Percentiles rank a stretch among this genome's conserved stretches.
phyloP scores from a whole-genome alignment of 2,113 vertebrate genomes.

The Cettia cetti region DNA sequence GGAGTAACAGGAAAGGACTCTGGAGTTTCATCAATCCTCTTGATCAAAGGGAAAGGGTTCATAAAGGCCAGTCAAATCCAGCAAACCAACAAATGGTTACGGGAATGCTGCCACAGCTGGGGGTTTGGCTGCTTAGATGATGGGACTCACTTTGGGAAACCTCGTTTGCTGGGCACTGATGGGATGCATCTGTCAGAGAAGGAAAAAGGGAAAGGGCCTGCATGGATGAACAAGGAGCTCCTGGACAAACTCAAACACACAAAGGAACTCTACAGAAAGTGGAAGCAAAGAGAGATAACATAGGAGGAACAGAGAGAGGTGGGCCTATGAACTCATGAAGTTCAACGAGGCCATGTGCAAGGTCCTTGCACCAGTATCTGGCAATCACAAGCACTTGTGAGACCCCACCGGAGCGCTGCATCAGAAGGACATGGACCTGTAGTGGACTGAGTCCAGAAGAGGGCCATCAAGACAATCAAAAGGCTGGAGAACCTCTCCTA shows the following conservation, averaged over 20 bases:
- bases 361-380: not conserved
- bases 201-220: not conserved
- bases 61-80: not conserved
- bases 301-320: not conserved
- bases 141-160: not conserved
- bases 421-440: not conserved
- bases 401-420: not conserved
- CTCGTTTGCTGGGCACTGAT: not conserved
- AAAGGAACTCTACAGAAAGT: not conserved
- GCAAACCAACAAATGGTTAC: not conserved
- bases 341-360: not conserved
- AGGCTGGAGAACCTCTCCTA: not conserved
- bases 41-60: not conserved
- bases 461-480: not conserved
- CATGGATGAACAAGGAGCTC: not conserved
- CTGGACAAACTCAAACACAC: not conserved
- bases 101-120: accelerated
- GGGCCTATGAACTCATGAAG: not conserved
- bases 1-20: not conserved
- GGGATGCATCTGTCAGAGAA: not conserved
- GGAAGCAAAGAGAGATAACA: not conserved
- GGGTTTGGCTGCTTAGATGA: not conserved
- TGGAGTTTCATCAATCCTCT: not conserved
- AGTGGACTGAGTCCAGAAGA: not conserved
- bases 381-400: not conserved